Base-by-base conservation (phyloP, 2,888 invertebrate genomes). In the Anodontia alba region DNA sequence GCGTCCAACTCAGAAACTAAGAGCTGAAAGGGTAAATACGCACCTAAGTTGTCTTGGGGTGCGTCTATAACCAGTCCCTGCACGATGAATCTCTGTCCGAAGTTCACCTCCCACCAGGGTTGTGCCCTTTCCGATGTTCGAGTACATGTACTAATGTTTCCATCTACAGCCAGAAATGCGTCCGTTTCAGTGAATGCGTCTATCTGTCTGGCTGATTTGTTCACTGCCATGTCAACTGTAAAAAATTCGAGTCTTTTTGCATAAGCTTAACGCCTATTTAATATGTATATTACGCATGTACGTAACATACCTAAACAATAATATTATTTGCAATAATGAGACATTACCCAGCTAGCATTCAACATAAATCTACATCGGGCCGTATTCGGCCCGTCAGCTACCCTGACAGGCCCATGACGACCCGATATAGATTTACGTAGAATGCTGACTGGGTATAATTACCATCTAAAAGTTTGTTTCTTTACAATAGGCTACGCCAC, bases 21-120 rank as follows among this genome's bases (percentile, higher is more conserved):
- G n/a, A n/a, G n/a, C n/a, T n/a, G 7, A 54, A 54, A 54, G 2
- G 7, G 23, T 26, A 54, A 23, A 54, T 54, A 57, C 57, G 26
- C 29, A 57, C 57, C 57, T 57, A 62, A 62, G 20, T 62, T 62
- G 20, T 62, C 62, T 20, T 33, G 33, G 17, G 62, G 33, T 1
- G 33, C 62, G 1, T 26, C 29, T 33, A 83, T 15, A 17, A 67
- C 42, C 12, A 79, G 43, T 17, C 81, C 81, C 5, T 81, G 71
- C 8, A 84, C 68, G 8, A 33, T 33, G 73, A 81, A 76, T 23
- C 78, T 67, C 43, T 74, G 76, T 17, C 73, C 77, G 1, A 84
- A 72, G 43, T 81, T 75, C 15, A 84, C 81, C 23, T 49, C 38
- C 84, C 81, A 81, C 79, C 81, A 81, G 1, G 84, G 84, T 1